Conservation (phyloP, 1,140 invertebrate species). For the Rhizoglyphus robini region DNA sequence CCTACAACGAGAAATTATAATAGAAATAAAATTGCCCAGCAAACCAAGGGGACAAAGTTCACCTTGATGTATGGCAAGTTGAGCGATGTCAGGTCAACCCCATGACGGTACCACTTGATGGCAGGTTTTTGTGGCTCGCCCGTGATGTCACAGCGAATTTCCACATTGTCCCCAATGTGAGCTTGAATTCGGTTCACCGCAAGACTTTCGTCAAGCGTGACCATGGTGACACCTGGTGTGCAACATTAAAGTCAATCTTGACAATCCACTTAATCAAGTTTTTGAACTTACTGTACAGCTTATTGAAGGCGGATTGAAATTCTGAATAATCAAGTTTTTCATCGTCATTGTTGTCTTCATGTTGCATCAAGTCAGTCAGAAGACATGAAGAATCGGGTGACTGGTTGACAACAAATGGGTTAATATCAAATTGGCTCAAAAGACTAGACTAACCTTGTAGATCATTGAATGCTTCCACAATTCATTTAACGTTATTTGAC, state of each 20-base stretch:
- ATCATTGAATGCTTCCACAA: conserved; percentile 21
- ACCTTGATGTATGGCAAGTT: conserved; percentile 21
- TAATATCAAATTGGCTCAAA: not conserved
- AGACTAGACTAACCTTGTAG: conserved; percentile 18
- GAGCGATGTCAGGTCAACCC: conserved; percentile 17
- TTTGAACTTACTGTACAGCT: conserved; percentile 21
- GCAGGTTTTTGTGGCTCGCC: conserved; percentile 23
- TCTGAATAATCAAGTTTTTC: conserved; percentile 21
- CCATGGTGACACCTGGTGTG: conserved; percentile 22
- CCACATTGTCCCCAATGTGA: conserved; percentile 24
- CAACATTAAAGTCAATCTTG: not conserved
- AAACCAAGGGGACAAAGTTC: not conserved
- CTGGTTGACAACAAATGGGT: conserved; percentile 12
- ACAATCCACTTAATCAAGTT: not conserved
- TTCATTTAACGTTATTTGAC: conserved; percentile 23
- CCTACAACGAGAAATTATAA: conserved; percentile 31
- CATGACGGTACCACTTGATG: conserved; percentile 22
- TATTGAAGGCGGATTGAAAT: conserved; percentile 24
- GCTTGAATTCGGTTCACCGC: conserved; percentile 23
- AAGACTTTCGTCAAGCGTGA: conserved; percentile 21
- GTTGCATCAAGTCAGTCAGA: conserved; percentile 23
- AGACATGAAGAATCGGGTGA: conserved; percentile 16
- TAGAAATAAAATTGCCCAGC: not conserved
- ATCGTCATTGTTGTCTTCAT: conserved; percentile 24
- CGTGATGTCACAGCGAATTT: conserved; percentile 24